These are phyloP conservation scores for Prunella strophiata DNA, from an alignment of 2,797 vertebrate genomes.

Conservation along the genomic window DNA sequence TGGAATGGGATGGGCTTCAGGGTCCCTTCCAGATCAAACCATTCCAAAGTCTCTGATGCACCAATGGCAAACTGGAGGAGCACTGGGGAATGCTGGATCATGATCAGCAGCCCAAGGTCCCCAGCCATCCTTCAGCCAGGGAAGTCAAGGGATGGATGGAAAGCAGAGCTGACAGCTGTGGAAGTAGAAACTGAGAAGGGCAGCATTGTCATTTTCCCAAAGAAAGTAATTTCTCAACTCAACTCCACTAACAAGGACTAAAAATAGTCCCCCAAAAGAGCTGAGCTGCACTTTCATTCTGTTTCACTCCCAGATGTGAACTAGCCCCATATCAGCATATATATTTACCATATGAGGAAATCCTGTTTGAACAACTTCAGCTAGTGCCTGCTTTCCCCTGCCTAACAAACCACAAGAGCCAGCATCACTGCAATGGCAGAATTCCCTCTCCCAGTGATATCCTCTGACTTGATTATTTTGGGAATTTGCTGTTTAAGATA, in stretches of 20 bases:
- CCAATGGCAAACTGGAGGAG: neutral
- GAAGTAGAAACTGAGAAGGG: neutral
- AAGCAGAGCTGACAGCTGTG: neutral
- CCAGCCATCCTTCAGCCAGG: neutral
- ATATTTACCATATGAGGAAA: conserved; percentile 2
- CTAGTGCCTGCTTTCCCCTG: neutral
- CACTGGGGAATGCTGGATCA: neutral
- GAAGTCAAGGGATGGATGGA: neutral
- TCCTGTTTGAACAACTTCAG: neutral
- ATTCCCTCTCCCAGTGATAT: neutral
- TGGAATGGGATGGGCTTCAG: neutral
- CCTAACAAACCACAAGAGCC: neutral
- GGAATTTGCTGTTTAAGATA: neutral
- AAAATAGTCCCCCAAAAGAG: conserved; percentile 15
- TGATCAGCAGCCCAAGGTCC: accelerated
- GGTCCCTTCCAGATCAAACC: neutral
- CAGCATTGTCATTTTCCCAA: neutral
- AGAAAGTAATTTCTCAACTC: neutral
- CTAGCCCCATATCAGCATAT: neutral
- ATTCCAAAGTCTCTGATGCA: neutral
- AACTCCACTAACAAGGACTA: neutral
- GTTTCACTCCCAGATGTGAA: neutral
- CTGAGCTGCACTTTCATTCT: conserved; percentile 24
- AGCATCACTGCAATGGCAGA: neutral
- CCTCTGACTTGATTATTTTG: neutral